Base-by-base conservation (phyloP, 2,888 invertebrate species). In the Anodontia alba region DNA sequence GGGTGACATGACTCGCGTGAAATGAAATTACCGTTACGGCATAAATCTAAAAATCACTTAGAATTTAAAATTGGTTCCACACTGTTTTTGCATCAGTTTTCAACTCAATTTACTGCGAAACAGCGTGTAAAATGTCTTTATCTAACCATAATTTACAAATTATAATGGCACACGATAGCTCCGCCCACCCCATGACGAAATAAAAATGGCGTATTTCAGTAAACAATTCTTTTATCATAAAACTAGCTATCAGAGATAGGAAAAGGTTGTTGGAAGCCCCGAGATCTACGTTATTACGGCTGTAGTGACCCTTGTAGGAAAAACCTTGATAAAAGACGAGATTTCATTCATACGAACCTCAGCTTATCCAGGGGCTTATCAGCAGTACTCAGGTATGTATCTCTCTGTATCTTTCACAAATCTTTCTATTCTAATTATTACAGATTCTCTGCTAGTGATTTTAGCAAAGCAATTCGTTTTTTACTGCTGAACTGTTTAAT, bases 141-240 rank as follows among this genome's bases (percentile, higher is more conserved):
- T 77, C 81, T 7, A 26, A 26, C 15, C 42, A 43, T 46, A 69
- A 69, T 43, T 69, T 23, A 43, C 1, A 17, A 33, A 62, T 33
- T 33, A 33, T 23, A 33, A 33, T 33, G 33, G 66, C 74, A 43
- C 67, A 70, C 26, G 23, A 26, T 69, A 54, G 75, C 84, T 80
- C 84, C 84, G 84, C 84, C 84, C 78, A 80, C 29, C 57, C n/a
- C 36, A 57, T 82, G 80, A 82, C 85, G 85, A 78, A 72, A 80
- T 62, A 7, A 71, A 54, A 82, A 85, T 85, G 85, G 82, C 81
- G 80, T 74, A 43, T 57, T 78, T 82, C 80, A 82, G 85, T 85
- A 85, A 85, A 85, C 82, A 82, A 49, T 70, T 33, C 74, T 73
- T 78, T 85, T 80, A 82, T 85, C 82, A 57, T 43, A 69, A 69